These are phyloP conservation scores for Aricia artaxerxes DNA, from an alignment of 2,888 invertebrate genomes.

Conservation along the genomic window DNA sequence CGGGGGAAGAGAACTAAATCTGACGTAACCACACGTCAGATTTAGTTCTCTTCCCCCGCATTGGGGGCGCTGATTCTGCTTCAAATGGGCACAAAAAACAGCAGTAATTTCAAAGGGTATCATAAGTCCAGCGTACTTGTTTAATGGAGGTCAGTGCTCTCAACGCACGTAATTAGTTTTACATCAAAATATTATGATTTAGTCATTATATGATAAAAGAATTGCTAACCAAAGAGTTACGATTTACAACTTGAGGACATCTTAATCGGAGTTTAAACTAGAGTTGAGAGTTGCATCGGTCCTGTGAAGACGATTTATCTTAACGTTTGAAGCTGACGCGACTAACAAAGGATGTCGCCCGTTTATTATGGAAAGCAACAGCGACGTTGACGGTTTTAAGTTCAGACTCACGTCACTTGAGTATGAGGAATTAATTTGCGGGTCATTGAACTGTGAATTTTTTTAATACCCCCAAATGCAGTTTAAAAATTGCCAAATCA, in stretches of 20 bases:
- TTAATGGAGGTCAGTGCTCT: no score
- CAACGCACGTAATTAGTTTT: no score
- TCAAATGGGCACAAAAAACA: no score
- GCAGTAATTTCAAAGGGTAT: no score
- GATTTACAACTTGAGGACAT: background rate
- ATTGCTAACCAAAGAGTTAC: background rate
- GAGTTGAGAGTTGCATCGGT: conserved; percentile 35
- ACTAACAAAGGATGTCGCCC: conserved; percentile 42
- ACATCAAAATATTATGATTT: no score
- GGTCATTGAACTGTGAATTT: conserved; percentile 37
- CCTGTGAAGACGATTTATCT: conserved; percentile 45
- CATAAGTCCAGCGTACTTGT: no score
- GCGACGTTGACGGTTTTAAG: conserved; percentile 43
- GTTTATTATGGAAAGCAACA: conserved; percentile 43
- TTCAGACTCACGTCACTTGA: conserved; percentile 40
- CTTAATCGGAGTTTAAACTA: conserved; percentile 32
- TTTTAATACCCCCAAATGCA: background rate
- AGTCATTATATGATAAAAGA: background rate
- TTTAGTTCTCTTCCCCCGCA: no score
- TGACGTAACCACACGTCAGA: no score
- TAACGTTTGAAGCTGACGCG: conserved; percentile 45
- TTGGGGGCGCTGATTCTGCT: no score
- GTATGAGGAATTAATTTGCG: conserved; percentile 41
- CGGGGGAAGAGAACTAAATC: no score
- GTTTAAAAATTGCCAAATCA: no score